phyloP scores from a whole-genome alignment of 2,113 vertebrate species.

The Leptosomus discolor region DNA sequence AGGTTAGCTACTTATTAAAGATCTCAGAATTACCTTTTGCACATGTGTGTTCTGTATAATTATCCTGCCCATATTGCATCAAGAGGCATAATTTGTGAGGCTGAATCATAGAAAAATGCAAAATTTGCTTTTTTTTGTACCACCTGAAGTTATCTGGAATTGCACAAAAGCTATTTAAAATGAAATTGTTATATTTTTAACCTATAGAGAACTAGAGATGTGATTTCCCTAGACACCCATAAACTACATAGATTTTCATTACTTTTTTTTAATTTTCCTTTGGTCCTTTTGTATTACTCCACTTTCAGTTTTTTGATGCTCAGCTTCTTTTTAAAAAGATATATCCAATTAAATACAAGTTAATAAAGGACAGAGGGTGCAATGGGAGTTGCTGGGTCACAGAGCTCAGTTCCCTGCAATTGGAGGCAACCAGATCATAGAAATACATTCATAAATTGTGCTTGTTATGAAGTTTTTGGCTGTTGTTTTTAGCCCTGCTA shows the following conservation, averaged over 20 bases:
- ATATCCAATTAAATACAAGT: constrained; percentile 37
- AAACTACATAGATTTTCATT: constrained; percentile 6
- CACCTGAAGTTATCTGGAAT: not conserved
- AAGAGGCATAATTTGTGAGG: not conserved
- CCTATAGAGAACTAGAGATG: not conserved
- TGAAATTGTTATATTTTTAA: not conserved
- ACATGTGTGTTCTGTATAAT: not conserved
- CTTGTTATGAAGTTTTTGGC: not conserved
- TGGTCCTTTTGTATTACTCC: constrained; percentile 2
- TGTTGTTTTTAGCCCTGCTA: not conserved
- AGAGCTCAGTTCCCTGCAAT: not conserved
- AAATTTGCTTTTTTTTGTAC: not conserved
- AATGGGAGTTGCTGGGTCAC: not conserved
- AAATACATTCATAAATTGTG: not conserved
- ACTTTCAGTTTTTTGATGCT: not conserved
- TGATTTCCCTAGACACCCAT: constrained; percentile 34
- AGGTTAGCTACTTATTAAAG: not conserved
- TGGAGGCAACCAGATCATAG: not conserved
- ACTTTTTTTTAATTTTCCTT: constrained; percentile 38
- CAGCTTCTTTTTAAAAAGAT: constrained; percentile 22
- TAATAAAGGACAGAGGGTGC: constrained; percentile 31
- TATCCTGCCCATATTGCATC: not conserved
- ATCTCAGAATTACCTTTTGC: not conserved
- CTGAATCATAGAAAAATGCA: not conserved
- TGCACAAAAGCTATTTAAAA: constrained; percentile 4